Conservation (phyloP, 1,140 invertebrate genomes). For the Magallana ariakensis region DNA sequence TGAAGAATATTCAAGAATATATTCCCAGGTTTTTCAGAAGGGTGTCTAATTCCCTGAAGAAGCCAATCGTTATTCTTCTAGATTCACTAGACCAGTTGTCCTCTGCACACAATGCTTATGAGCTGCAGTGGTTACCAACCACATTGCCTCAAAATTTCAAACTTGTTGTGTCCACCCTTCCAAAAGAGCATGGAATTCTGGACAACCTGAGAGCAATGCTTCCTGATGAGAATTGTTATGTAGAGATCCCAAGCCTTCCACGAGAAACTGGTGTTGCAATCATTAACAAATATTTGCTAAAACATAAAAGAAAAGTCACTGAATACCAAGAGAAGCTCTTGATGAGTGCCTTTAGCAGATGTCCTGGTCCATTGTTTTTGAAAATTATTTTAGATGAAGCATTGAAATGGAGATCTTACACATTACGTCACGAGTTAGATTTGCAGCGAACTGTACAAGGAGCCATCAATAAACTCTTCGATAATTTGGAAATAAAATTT, state of each 20-base stretch:
- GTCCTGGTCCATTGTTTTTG: constrained; percentile 71
- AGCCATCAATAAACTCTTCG: constrained; percentile 72
- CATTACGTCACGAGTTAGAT: constrained; percentile 50
- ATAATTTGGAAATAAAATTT: constrained; percentile 74
- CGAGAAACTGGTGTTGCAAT: constrained; percentile 67
- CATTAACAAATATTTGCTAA: constrained; percentile 65
- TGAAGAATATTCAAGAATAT: constrained; percentile 66
- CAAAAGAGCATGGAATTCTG: constrained; percentile 72
- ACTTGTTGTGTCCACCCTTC: constrained; percentile 86
- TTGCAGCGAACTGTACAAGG: constrained; percentile 62
- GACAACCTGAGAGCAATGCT: constrained; percentile 66
- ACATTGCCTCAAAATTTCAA: constrained; percentile 73
- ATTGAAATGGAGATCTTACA: constrained; percentile 70
- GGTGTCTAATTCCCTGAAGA: constrained; percentile 61
- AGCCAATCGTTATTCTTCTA: constrained; percentile 75
- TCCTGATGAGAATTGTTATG: constrained; percentile 61
- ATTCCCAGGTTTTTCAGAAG: constrained; percentile 66
- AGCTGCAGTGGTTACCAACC: constrained; percentile 74
- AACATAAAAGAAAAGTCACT: constrained; percentile 65
- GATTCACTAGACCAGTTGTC: constrained; percentile 78
- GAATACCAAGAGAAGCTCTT: constrained; percentile 64
- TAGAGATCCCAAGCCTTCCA: constrained; percentile 66
- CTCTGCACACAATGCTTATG: constrained; percentile 67
- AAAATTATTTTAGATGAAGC: constrained; percentile 74
- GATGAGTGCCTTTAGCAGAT: constrained; percentile 61